A percentile compares a stretch with the other conserved stretches of the same genome.
phyloP scores from a whole-genome alignment of 2,797 vertebrate species.

The Anolis apletophallus region DNA sequence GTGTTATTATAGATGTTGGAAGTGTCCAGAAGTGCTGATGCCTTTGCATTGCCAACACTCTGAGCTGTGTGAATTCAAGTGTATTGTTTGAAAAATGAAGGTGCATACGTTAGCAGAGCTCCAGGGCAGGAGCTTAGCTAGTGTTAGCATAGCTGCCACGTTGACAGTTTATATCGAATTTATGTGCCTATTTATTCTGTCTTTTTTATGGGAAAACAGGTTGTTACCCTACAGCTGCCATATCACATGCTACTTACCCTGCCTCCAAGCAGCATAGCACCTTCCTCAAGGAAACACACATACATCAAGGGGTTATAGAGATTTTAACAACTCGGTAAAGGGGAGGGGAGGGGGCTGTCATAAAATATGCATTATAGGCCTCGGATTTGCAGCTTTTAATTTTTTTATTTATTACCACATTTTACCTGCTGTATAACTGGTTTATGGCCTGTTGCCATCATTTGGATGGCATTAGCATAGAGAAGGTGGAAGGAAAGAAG shows the following conservation, averaged over 20 bases:
- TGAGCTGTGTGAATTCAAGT: constrained; percentile 61
- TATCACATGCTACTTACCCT: constrained; percentile 77
- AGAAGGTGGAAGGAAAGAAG: neutral
- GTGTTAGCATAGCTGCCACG: constrained; percentile 81
- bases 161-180: constrained; percentile 83
- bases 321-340: constrained; percentile 78
- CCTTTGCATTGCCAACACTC: constrained; percentile 14
- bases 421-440: constrained; percentile 73
- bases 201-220: constrained; percentile 83
- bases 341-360: constrained; percentile 50
- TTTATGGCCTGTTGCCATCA: constrained; percentile 63
- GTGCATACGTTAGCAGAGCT: constrained; percentile 75
- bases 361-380: constrained; percentile 78
- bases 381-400: constrained; percentile 71
- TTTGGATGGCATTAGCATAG: constrained; percentile 59
- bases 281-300: constrained; percentile 80
- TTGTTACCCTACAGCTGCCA: constrained; percentile 83
- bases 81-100: constrained; percentile 77
- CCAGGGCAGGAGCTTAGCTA: constrained; percentile 74
- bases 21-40: neutral
- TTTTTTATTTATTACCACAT: constrained; percentile 74
- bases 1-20: rapidly evolving
- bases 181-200: constrained; percentile 81
- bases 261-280: constrained; percentile 78
- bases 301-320: constrained; percentile 81